Conservation (phyloP, 1,140 invertebrate genomes). For the Acromyrmex echinatior region DNA sequence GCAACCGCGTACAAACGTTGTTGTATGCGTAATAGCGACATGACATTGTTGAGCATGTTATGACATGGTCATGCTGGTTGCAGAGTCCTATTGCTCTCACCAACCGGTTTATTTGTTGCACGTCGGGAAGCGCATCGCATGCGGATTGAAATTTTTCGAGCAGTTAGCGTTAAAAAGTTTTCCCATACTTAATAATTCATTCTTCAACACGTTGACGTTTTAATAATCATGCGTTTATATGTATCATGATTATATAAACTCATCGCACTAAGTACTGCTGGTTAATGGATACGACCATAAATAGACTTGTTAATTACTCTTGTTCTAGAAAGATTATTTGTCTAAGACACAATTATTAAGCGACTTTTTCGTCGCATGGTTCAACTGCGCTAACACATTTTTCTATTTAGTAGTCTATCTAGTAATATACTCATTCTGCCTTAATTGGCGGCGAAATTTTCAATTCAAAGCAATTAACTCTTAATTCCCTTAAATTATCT, state of each 20-base stretch:
- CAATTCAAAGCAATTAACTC: conserved; percentile 53
- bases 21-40: conserved; percentile 51
- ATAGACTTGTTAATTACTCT: neutral
- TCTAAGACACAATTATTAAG: neutral
- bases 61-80: conserved; percentile 53
- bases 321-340: neutral
- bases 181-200: neutral
- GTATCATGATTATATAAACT: neutral
- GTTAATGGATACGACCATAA: neutral
- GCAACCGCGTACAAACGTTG: conserved; percentile 16
- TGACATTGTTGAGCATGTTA: conserved; percentile 68
- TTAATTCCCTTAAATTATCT: conserved; percentile 54
- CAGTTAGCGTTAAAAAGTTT: conserved; percentile 9
- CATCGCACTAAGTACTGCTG: neutral
- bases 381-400: neutral
- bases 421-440: conserved; percentile 1
- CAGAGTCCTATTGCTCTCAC: conserved; percentile 25
- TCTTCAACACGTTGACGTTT: neutral
- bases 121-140: neutral
- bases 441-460: conserved; percentile 51
- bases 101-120: conserved; percentile 47
- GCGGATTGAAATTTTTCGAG: conserved; percentile 43
- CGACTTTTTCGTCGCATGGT: neutral
- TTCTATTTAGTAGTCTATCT: neutral
- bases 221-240: neutral